A percentile compares a stretch with the other conserved stretches of the same genome.
phyloP scores from a whole-genome alignment of 64 coral and sea anemone species.

The Dendronephthya gigantea region DNA sequence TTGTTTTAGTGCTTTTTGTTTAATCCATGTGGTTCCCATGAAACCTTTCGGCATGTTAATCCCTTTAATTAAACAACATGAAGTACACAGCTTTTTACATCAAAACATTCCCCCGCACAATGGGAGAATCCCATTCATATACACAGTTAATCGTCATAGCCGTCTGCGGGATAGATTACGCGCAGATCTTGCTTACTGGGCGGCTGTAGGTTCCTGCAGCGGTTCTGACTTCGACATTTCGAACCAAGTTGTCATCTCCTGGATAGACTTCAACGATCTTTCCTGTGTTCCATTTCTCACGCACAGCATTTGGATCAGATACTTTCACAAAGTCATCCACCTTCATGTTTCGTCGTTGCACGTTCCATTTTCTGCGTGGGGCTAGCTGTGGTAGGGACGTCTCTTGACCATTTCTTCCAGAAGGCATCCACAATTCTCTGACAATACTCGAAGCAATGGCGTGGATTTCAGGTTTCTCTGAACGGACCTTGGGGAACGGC shows the following conservation, averaged over 20 bases:
- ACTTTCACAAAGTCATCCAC: neutral
- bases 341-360: neutral
- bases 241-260: neutral
- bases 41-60: too few species aligned
- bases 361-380: neutral
- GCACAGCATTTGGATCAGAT: conserved; percentile 28
- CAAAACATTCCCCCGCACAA: too few species aligned
- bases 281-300: conserved; percentile 34
- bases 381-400: neutral
- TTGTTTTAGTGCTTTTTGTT: too few species aligned
- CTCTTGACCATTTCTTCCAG: conserved; percentile 1
- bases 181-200: too few species aligned
- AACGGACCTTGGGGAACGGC: neutral
- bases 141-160: too few species aligned
- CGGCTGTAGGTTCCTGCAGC: too few species aligned
- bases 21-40: too few species aligned
- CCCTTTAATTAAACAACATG: too few species aligned
- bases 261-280: neutral
- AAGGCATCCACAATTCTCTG: neutral
- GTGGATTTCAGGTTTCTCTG: neutral
- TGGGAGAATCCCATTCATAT: neutral
- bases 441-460: neutral
- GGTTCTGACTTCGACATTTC: too few species aligned
- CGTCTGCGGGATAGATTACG: too few species aligned
- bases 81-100: too few species aligned